Evolutionary conservation across 2,113 vertebrate species (phyloP), one percentile per base, ranked within the genome.

Genomic region (Labeo catla): DNA sequence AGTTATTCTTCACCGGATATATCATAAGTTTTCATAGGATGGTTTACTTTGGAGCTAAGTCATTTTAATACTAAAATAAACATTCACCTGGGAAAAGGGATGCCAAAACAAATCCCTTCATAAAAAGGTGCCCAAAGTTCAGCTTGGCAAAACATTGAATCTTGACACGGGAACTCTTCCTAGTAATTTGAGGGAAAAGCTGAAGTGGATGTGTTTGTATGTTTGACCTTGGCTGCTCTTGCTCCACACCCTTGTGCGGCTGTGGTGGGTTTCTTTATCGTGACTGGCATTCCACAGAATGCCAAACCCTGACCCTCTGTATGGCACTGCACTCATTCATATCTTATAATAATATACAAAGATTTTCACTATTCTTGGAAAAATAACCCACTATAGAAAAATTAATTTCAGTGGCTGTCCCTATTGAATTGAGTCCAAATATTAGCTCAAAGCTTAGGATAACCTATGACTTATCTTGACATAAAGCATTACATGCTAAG

Each of bases 61-160:
- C 90, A 91, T 94, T 94, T 93, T 93, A 92, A 92, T 87, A 92
- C 87, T 91, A 92, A 93, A 94, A 94, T 91, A 93, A 94, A 95
- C 91, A 90, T 93, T 94, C 90, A 94, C 94, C 91, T 93, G 86
- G 93, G 87, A 90, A 89, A 91, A 90, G 86, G 89, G 84, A 88
- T 86, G 93, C 92, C 93, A 94, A 95, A 93, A 91, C 90, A 94
- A 95, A 94, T 90, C 91, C 76, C 87, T 65, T 90, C 90, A 79
- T 87, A 93, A 93, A 90, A 91, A 92, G 90, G 91, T 93, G 88
- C 88, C 89, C 89, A 43, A 89, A 91, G 84, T 93, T 93, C 86
- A 88, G 86, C 54, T 91, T 89, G 87, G 89, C 90, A 93, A 94
- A 95, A 94, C 92, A 92, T 91, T 88, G 65, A 88, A 90, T 34